A percentile compares a stretch with the other conserved stretches of the same genome.
These are phyloP conservation scores for Neodontobutis hainanensis DNA, from an alignment of 2,113 vertebrate genomes.

Conservation along the genomic window DNA sequence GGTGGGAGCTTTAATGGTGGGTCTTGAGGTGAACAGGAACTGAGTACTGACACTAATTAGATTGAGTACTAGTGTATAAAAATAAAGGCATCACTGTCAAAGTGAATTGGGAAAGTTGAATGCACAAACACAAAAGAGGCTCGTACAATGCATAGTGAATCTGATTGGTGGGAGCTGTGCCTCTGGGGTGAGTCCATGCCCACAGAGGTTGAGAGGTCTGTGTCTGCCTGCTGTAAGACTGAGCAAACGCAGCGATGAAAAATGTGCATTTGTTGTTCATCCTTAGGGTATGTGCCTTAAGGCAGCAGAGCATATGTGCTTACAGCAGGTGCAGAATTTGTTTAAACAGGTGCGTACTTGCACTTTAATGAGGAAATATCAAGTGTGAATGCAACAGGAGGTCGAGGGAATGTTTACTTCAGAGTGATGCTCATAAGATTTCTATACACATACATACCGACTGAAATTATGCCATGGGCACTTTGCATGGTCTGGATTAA, in stretches of 20 bases:
- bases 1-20: constrained; percentile 73
- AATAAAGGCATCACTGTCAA: constrained; percentile 25
- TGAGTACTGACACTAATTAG: constrained; percentile 72
- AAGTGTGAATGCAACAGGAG: background rate
- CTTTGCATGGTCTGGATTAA: too few species aligned
- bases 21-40: constrained; percentile 59
- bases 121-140: constrained; percentile 3
- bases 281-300: constrained; percentile 27
- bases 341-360: constrained; percentile 15
- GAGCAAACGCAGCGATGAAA: constrained; percentile 25
- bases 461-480: too few species aligned
- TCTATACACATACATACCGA: background rate
- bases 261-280: constrained; percentile 25
- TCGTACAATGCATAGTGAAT: constrained; percentile 26
- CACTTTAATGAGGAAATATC: constrained; percentile 2
- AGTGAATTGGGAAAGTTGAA: constrained; percentile 33
- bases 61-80: constrained; percentile 41
- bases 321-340: constrained; percentile 6
- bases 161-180: constrained; percentile 16
- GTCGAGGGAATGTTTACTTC: background rate
- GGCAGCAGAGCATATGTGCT: constrained; percentile 26
- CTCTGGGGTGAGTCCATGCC: constrained; percentile 26
- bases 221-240: constrained; percentile 7
- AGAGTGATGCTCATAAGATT: background rate
- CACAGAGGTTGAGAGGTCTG: constrained; percentile 26